Evolutionary conservation across 2,797 vertebrate species (phyloP).

Genomic region (Liasis olivaceus): DNA sequence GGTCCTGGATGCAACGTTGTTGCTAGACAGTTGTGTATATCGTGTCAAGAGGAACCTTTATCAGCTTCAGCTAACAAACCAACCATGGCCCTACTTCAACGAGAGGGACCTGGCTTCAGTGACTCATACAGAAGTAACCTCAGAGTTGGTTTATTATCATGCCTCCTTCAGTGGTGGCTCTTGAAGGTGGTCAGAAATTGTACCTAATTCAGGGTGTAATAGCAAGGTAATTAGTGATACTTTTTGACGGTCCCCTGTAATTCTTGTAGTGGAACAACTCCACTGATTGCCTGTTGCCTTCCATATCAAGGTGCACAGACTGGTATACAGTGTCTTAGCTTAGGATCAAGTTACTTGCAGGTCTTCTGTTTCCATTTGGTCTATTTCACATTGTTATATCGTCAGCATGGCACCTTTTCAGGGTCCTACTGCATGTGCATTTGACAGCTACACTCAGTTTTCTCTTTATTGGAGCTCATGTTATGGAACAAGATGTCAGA

Average conservation of each 20-base stretch:
- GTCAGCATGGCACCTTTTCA: background rate
- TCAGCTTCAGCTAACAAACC: background rate
- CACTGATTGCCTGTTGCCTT: background rate
- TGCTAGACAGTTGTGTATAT: background rate
- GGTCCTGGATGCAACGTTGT: background rate
- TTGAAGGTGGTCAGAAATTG: background rate
- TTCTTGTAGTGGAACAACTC: background rate
- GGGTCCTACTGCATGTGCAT: background rate
- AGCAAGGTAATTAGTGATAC: background rate
- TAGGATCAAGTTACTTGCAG: background rate
- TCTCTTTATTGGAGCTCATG: background rate
- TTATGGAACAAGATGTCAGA: background rate
- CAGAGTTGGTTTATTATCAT: background rate
- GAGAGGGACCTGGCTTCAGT: background rate
- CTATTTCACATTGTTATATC: background rate
- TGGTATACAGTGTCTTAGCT: background rate
- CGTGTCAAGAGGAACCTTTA: background rate
- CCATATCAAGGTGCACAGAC: background rate
- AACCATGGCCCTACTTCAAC: background rate
- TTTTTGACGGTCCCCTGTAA: background rate
- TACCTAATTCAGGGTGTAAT: background rate
- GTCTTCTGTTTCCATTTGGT: background rate
- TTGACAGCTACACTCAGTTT: background rate
- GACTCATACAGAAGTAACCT: background rate
- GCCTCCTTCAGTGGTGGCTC: background rate